phyloP scores from a whole-genome alignment of 1,140 invertebrate species.

The Papilio machaon region DNA sequence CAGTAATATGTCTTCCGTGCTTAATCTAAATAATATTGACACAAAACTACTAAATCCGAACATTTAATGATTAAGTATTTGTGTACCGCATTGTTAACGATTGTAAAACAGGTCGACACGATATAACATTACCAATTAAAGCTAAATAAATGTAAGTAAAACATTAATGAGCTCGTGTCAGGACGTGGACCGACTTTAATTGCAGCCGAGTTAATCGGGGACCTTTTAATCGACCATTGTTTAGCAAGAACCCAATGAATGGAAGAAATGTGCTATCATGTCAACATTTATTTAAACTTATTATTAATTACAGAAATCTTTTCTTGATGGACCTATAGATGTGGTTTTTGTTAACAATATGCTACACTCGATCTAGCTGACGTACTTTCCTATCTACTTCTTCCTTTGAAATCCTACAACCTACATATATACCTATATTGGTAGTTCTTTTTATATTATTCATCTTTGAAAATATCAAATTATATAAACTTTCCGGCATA shows the following conservation, averaged over 20 bases:
- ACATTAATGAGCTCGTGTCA: constrained; percentile 37
- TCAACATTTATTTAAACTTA: neutral
- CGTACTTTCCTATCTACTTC: too few relatives aligned
- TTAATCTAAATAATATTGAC: neutral
- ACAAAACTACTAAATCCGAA: constrained; percentile 2
- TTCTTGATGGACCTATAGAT: neutral
- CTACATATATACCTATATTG: too few relatives aligned
- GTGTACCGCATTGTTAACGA: constrained; percentile 21
- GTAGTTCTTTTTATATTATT: too few relatives aligned
- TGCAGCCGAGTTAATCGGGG: constrained; percentile 24
- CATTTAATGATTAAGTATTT: constrained; percentile 3
- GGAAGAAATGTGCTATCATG: constrained; percentile 17
- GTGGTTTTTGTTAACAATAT: too few relatives aligned
- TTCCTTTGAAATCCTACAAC: too few relatives aligned
- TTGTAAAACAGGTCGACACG: constrained; percentile 30
- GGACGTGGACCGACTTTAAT: constrained; percentile 37
- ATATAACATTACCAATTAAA: constrained; percentile 39
- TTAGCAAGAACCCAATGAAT: constrained; percentile 11
- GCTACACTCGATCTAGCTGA: too few relatives aligned
- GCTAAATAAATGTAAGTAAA: constrained; percentile 33
- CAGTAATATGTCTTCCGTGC: neutral
- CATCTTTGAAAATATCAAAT: too few relatives aligned
- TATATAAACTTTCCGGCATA: too few relatives aligned
- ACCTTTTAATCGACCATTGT: constrained; percentile 35
- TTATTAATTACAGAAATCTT: neutral